A percentile compares a stretch with the other conserved stretches of the same genome.
Evolutionary conservation across 2,888 invertebrate species (phyloP).

Genomic region (Tiliacea aurago): DNA sequence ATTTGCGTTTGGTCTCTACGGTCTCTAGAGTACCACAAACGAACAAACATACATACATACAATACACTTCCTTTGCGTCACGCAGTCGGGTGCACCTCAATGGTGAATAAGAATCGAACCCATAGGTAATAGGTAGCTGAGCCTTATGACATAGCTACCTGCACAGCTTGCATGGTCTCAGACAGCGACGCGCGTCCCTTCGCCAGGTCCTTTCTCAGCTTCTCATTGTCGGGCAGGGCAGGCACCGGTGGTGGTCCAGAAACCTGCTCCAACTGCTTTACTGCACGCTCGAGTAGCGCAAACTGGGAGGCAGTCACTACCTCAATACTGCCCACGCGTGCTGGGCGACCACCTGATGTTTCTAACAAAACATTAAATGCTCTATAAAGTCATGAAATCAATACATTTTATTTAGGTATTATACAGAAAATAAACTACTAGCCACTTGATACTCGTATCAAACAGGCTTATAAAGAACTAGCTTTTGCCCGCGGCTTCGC

Average conservation of each 20-base stretch:
- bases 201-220: conserved; percentile 75
- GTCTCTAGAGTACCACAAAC: too few species aligned
- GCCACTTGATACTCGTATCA: not conserved
- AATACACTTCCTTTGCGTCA: too few species aligned
- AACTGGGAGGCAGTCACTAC: conserved; percentile 83
- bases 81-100: too few species aligned
- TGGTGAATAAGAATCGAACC: not conserved
- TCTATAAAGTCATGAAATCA: not conserved
- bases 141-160: conserved; percentile 69
- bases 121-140: not conserved
- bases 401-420: not conserved
- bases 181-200: conserved; percentile 80
- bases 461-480: not conserved
- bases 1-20: too few species aligned
- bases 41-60: too few species aligned
- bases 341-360: not conserved
- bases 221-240: conserved; percentile 76
- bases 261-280: conserved; percentile 67
- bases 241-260: conserved; percentile 74
- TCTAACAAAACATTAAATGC: not conserved
- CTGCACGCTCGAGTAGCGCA: conserved; percentile 71
- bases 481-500: too few species aligned
- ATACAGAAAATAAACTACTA: not conserved
- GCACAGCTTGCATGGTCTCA: conserved; percentile 84
- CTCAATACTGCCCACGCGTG: conserved; percentile 76